A percentile compares a stretch with the other conserved stretches of the same genome.
Conservation (phyloP, 2,113 vertebrate species). For the Archilochus colubris region DNA sequence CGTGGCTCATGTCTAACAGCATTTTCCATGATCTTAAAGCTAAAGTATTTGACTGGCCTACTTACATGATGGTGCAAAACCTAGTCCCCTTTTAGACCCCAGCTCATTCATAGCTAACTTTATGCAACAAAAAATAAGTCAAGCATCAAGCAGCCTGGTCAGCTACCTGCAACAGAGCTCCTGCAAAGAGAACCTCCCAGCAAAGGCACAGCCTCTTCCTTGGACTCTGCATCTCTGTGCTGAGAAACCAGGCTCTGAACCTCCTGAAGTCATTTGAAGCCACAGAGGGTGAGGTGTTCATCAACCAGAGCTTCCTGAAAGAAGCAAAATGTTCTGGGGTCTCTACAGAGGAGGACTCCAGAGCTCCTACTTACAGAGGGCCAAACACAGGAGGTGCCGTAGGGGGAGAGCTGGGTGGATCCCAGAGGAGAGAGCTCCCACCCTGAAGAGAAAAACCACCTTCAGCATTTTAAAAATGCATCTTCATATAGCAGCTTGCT, state of each 20-base stretch:
- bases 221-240: no score
- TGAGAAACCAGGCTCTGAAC: not conserved
- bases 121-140: not conserved
- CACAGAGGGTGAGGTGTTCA: not conserved
- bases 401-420: not conserved
- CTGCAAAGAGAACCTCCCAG: not conserved
- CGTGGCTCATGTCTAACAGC: not conserved
- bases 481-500: not conserved
- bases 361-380: not conserved
- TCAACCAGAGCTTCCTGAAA: not conserved
- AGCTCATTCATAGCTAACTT: not conserved
- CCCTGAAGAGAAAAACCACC: not conserved
- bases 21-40: not conserved
- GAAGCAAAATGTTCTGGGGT: not conserved
- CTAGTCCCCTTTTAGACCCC: not conserved
- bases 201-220: not conserved
- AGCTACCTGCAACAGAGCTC: not conserved
- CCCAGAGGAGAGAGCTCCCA: fast-evolving
- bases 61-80: not conserved
- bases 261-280: not conserved
- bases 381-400: not conserved
- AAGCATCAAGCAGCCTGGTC: not conserved
- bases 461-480: not conserved
- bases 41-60: not conserved
- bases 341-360: not conserved